Evolutionary conservation across 2,113 vertebrate species (phyloP).

Genomic region (Alosa alosa): DNA sequence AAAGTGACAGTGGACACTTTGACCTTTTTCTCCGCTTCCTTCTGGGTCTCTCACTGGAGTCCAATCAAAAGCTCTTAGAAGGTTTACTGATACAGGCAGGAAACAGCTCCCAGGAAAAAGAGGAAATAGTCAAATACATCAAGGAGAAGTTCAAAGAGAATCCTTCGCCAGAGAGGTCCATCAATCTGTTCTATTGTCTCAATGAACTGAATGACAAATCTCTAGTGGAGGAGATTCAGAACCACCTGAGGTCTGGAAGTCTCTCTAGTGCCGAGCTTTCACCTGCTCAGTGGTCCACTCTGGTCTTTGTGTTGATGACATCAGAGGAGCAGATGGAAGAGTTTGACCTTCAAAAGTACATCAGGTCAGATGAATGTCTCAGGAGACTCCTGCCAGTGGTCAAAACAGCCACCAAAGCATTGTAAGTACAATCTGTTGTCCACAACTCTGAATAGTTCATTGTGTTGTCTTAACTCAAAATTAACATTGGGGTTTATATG

Average conservation of each 20-base stretch:
- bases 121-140: neutral
- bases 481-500: neutral
- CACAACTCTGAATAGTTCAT: neutral
- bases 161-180: neutral
- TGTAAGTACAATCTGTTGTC: neutral
- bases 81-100: neutral
- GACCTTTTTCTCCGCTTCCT: slow-evolving; percentile 4
- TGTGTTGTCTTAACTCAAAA: neutral
- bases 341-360: neutral
- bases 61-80: neutral
- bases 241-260: neutral
- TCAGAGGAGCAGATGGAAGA: neutral
- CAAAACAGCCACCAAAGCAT: neutral
- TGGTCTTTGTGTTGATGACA: slow-evolving; percentile 8
- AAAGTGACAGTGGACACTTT: neutral
- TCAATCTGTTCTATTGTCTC: neutral
- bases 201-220: neutral
- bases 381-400: slow-evolving; percentile 3
- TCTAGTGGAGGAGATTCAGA: neutral
- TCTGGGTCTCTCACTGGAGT: neutral
- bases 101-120: neutral
- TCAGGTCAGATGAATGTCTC: neutral
- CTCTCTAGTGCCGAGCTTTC: neutral
- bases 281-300: neutral
- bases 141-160: neutral